Percentiles rank a stretch among this genome's conserved stretches.
These are phyloP conservation scores for Corynorhinus townsendii DNA, from an alignment of 2,113 vertebrate species.

Conservation along the genomic window DNA sequence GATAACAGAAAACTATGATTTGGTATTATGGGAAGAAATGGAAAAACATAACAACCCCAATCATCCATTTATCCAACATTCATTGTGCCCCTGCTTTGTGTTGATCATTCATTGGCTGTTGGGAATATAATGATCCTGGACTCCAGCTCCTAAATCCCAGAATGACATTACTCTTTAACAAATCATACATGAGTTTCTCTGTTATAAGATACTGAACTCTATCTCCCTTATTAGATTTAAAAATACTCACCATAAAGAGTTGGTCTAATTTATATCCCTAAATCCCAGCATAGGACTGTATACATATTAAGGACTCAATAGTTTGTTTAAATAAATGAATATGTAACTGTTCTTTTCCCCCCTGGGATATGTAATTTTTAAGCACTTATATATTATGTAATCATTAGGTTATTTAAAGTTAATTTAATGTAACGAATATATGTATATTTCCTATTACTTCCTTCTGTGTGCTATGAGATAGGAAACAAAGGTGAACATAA, in stretches of 20 bases:
- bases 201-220: neutral
- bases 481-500: neutral
- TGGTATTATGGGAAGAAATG: neutral
- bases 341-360: neutral
- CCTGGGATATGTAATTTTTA: neutral
- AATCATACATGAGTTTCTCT: neutral
- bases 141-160: neutral
- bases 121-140: neutral
- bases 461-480: neutral
- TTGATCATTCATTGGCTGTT: neutral
- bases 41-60: neutral
- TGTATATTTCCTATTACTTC: neutral
- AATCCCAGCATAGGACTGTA: neutral
- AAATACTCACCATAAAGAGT: neutral
- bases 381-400: neutral
- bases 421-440: neutral
- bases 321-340: neutral
- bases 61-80: neutral
- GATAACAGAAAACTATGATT: neutral
- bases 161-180: neutral
- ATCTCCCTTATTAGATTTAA: neutral
- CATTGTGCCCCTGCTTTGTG: neutral
- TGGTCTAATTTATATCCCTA: neutral
- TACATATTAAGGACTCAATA: neutral
- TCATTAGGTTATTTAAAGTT: neutral